These are phyloP conservation scores for Patella depressa DNA, from an alignment of 2,888 invertebrate genomes.

Conservation along the genomic window DNA sequence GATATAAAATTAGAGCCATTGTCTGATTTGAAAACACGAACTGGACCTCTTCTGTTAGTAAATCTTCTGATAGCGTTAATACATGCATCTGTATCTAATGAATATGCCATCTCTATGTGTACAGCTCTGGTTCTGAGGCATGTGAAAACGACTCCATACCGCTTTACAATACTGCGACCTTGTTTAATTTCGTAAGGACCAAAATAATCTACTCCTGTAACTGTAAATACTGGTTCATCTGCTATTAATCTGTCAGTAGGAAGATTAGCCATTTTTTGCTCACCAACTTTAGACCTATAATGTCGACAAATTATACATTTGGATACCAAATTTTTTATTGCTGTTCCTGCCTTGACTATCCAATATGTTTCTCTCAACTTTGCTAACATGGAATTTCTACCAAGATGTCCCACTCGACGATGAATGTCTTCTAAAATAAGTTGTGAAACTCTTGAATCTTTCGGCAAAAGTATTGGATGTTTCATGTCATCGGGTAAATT, in stretches of 20 bases:
- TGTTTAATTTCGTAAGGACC: constrained; percentile 29
- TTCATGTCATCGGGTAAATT: too few species aligned
- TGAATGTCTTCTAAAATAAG: too few species aligned
- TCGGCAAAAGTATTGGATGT: too few species aligned
- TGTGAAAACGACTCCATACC: constrained; percentile 36
- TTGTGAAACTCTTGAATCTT: too few species aligned
- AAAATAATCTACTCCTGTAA: constrained; percentile 29
- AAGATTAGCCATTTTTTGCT: constrained; percentile 14
- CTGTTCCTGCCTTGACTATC: constrained; percentile 33
- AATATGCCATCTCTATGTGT: constrained; percentile 26
- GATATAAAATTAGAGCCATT: constrained; percentile 37
- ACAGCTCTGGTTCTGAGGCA: constrained; percentile 27
- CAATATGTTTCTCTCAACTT: too few species aligned
- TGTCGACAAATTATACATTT: constrained; percentile 12
- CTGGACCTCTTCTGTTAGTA: constrained; percentile 24
- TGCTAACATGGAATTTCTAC: too few species aligned
- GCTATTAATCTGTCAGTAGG: constrained; percentile 16
- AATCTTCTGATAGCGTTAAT: too few species aligned
- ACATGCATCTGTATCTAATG: too few species aligned
- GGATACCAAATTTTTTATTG: constrained; percentile 22
- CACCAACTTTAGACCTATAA: neutral
- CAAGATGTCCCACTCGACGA: too few species aligned
- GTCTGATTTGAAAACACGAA: constrained; percentile 22
- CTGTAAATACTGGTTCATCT: constrained; percentile 22
- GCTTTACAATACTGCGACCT: constrained; percentile 23